Evolutionary conservation across 1,140 invertebrate genomes (phyloP).

Genomic region (Tenebrio molitor): DNA sequence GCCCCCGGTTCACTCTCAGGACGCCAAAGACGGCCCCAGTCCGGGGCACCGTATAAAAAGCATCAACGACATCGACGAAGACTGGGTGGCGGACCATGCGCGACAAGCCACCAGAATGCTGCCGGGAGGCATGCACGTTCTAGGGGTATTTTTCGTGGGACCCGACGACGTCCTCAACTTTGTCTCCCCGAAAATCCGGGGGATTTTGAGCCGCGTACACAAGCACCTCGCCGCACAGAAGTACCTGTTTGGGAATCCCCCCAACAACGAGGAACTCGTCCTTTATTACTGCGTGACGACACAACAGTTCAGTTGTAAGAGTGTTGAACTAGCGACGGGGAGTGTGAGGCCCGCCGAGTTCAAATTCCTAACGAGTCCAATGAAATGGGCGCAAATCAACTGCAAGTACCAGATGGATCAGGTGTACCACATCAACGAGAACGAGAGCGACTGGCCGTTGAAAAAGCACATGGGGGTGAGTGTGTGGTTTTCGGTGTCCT

Average conservation of each 20-base stretch:
- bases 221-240: slow-evolving; percentile 70
- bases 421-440: slow-evolving; percentile 55
- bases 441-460: slow-evolving; percentile 56
- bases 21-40: slow-evolving; percentile 57
- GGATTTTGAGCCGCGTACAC: slow-evolving; percentile 70
- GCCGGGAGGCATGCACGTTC: slow-evolving; percentile 83
- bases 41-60: slow-evolving; percentile 58
- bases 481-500: too few species aligned
- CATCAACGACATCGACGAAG: slow-evolving; percentile 70
- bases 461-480: slow-evolving; percentile 62
- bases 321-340: slow-evolving; percentile 65
- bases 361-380: slow-evolving; percentile 74
- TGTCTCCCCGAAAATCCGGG: slow-evolving; percentile 70
- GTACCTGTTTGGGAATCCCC: slow-evolving; percentile 72
- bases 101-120: slow-evolving; percentile 84
- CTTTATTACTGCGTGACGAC: slow-evolving; percentile 70
- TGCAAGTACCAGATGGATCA: slow-evolving; percentile 78
- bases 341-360: slow-evolving; percentile 72
- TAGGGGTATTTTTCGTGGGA: slow-evolving; percentile 74
- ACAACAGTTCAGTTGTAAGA: slow-evolving; percentile 66
- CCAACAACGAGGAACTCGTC: slow-evolving; percentile 68
- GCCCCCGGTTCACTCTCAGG: slow-evolving; percentile 68
- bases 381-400: slow-evolving; percentile 79
- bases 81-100: slow-evolving; percentile 78
- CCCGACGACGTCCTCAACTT: slow-evolving; percentile 75